Evolutionary conservation across 2,797 vertebrate genomes (phyloP).

Genomic region (Cryptoprocta ferox): DNA sequence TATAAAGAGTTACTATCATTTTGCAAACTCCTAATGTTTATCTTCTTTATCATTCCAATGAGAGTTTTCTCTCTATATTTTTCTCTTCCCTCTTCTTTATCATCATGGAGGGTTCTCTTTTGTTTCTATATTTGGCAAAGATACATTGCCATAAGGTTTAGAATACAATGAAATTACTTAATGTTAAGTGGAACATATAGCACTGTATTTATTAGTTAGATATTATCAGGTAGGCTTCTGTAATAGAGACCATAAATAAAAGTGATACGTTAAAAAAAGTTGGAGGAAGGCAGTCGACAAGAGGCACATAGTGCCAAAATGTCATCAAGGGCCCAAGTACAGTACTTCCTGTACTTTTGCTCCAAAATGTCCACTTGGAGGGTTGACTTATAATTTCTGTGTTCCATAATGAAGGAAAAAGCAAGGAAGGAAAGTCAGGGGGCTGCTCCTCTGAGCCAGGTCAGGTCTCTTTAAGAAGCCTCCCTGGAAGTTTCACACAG

Average conservation of each 20-base stretch:
- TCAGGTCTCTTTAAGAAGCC: neutral
- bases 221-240: neutral
- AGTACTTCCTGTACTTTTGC: neutral
- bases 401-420: neutral
- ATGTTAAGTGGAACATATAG: neutral
- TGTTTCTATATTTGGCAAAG: neutral
- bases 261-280: neutral
- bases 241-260: neutral
- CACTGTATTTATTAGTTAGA: neutral
- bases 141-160: neutral
- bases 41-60: neutral
- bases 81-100: neutral
- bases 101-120: neutral
- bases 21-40: neutral
- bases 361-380: neutral
- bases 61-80: no score
- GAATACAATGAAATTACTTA: neutral
- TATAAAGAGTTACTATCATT: neutral
- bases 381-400: neutral
- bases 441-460: fast-evolving
- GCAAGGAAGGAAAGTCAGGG: neutral
- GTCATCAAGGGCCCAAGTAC: no score
- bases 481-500: neutral
- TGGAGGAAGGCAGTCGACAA: neutral
- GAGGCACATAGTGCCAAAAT: neutral